A percentile compares a stretch with the other conserved stretches of the same genome.
phyloP scores from a whole-genome alignment of 2,797 vertebrate genomes.

The Nyctalus aviator region DNA sequence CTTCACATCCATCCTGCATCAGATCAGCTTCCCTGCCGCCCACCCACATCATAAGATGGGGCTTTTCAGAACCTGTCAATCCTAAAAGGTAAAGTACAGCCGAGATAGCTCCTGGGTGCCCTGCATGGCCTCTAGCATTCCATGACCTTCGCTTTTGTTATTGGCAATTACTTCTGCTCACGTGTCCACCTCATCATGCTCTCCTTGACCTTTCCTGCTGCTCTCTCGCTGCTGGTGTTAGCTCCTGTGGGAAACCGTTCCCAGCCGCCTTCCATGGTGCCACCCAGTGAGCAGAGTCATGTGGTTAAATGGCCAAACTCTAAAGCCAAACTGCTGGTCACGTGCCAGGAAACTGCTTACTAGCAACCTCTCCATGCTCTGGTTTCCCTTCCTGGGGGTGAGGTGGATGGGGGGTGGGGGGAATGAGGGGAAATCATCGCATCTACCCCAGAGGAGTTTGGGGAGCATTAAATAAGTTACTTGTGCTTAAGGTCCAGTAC shows the following conservation, averaged over 20 bases:
- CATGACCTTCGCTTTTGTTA: not conserved
- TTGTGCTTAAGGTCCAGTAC: not conserved
- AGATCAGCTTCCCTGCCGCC: not conserved
- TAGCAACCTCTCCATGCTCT: not conserved
- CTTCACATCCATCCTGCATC: not conserved
- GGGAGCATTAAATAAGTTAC: not conserved
- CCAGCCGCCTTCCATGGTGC: not conserved
- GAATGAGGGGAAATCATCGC: not conserved
- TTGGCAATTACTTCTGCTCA: not conserved
- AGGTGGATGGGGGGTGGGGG: too few species aligned
- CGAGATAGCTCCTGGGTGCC: not conserved
- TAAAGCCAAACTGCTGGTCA: not conserved
- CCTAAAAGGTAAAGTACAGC: not conserved
- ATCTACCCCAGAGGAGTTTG: not conserved
- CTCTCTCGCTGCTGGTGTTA: not conserved
- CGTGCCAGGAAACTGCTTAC: not conserved
- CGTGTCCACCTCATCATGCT: not conserved
- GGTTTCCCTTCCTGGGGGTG: not conserved
- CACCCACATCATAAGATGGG: not conserved
- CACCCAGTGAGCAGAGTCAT: not conserved
- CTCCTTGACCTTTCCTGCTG: not conserved
- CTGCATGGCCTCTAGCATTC: not conserved
- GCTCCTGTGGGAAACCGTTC: not conserved
- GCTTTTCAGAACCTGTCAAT: conserved; percentile 14
- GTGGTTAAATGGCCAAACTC: not conserved